These are phyloP conservation scores for Venustoraphidia nigricollis DNA, from an alignment of 2,888 invertebrate genomes.

Conservation along the genomic window DNA sequence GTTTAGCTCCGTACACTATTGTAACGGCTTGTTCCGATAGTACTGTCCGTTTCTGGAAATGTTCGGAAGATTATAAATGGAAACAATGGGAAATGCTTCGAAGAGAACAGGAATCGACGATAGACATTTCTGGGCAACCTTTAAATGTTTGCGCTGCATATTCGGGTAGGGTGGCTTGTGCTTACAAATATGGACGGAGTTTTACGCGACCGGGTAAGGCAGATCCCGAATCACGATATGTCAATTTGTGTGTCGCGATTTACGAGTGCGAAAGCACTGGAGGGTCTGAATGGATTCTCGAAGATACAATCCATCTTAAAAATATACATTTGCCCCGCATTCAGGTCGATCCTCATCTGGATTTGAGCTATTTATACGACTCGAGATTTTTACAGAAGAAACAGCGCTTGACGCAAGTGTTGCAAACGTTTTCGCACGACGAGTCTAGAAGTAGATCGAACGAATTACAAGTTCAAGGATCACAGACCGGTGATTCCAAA, in stretches of 20 bases:
- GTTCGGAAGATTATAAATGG: slow-evolving; percentile 59
- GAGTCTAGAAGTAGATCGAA: slow-evolving; percentile 36
- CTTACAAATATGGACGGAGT: slow-evolving; percentile 85
- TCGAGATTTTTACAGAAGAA: slow-evolving; percentile 67
- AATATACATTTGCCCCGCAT: slow-evolving; percentile 80
- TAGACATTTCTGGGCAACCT: slow-evolving; percentile 55
- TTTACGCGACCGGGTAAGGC: slow-evolving; percentile 66
- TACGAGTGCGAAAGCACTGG: slow-evolving; percentile 99
- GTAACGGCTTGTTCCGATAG: slow-evolving; percentile 94
- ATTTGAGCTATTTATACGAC: slow-evolving; percentile 69
- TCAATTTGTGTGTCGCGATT: slow-evolving; percentile 86
- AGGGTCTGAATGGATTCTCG: slow-evolving; percentile 84
- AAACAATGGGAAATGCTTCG: slow-evolving; percentile 82
- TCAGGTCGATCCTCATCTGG: slow-evolving; percentile 66
- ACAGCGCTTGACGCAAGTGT: slow-evolving; percentile 62
- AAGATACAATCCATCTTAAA: slow-evolving; percentile 87
- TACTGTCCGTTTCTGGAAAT: slow-evolving; percentile 78
- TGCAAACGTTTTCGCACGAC: slow-evolving; percentile 69
- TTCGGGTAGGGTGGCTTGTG: slow-evolving; percentile 93
- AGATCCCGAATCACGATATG: slow-evolving; percentile 67
- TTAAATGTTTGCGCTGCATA: slow-evolving; percentile 93
- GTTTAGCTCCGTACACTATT: slow-evolving; percentile 91
- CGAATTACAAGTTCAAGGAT: slow-evolving; percentile 22
- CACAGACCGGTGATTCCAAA: slow-evolving; percentile 23
- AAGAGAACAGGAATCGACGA: slow-evolving; percentile 39